Evolutionary conservation across 2,888 invertebrate species (phyloP), one percentile per base, ranked within the genome.

Genomic region (Taenaris catops): DNA sequence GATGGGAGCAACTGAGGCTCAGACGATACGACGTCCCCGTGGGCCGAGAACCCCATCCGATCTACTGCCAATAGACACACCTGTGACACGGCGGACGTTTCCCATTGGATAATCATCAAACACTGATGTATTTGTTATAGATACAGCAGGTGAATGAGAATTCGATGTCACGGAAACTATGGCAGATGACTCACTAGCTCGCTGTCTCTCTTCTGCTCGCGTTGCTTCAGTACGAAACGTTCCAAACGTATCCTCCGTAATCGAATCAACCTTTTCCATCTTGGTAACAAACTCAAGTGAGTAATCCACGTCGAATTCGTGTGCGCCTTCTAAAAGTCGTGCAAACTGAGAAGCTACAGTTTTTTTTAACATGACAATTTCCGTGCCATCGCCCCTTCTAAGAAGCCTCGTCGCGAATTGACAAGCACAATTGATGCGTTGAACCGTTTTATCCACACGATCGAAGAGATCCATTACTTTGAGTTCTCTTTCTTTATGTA

Each of bases 401-500:
- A 96, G 79, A 25, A 97, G 89, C 50, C 94, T 91, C 7, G 92
- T 89, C 0, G 96, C 93, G 64, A 96, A 97, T 55, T 93, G 92
- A 61, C 94, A 94, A 4, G 96, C 96, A 61, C 95, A 94, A 58
- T 96, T 94, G 44, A 97, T 92, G 55, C 94, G 92, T 45, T 93
- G 94, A 44, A 94, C 92, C 2, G 93, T 93, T 63, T 95, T 95
- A 55, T 94, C 96, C 34, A 96, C 91, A 41, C 91, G 91, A 61
- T 94, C 93, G 61, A 93, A 92, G 43, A 94, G 88, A 63, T 96
- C 96, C 96, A 97, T 97, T 17, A 97, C 93, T 69, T 94, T 93
- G 19, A 97, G 87, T 72, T 96, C 96, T 41, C 96, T 91, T 58
- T 94, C 92, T 40, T 93, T 93, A 69, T 97, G 96, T 44, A 95